A percentile compares a stretch with the other conserved stretches of the same genome.
Evolutionary conservation across 2,888 invertebrate genomes (phyloP).

Genomic region (Marasmarcha lunaedactyla): DNA sequence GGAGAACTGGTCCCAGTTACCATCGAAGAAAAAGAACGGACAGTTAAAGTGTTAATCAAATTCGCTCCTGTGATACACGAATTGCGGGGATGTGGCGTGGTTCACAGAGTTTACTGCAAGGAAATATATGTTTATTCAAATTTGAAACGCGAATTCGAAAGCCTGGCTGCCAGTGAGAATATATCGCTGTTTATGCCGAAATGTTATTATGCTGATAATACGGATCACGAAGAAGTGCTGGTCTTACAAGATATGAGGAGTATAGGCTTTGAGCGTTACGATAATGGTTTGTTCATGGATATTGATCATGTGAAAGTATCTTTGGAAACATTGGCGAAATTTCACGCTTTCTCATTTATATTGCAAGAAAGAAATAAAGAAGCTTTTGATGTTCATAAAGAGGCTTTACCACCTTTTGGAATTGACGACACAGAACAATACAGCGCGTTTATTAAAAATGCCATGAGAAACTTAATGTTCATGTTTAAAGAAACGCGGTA

Average conservation of each 20-base stretch:
- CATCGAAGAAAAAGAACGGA: no score
- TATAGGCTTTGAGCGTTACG: constrained; percentile 33
- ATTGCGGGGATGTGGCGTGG: no score
- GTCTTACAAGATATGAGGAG: constrained; percentile 44
- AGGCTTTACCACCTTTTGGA: no score
- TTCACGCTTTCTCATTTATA: constrained; percentile 49
- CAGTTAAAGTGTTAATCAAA: no score
- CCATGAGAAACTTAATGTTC: no score
- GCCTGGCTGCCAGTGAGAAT: constrained; percentile 23
- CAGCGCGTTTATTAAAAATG: no score
- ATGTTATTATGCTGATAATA: constrained; percentile 35
- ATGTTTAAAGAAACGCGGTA: no score
- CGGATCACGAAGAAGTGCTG: constrained; percentile 42
- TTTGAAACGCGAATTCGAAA: constrained; percentile 29
- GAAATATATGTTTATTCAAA: constrained; percentile 46
- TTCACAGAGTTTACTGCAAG: constrained; percentile 11
- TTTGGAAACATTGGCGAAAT: constrained; percentile 35
- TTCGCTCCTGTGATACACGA: no score
- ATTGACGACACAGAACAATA: no score
- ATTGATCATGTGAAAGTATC: constrained; percentile 35
- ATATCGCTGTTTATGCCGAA: constrained; percentile 26
- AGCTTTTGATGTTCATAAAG: no score
- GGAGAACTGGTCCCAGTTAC: no score
- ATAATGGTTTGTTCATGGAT: constrained; percentile 32
- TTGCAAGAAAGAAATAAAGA: constrained; percentile 19